Conservation (phyloP, 2,888 invertebrate species). For the Branchellion lobata region DNA sequence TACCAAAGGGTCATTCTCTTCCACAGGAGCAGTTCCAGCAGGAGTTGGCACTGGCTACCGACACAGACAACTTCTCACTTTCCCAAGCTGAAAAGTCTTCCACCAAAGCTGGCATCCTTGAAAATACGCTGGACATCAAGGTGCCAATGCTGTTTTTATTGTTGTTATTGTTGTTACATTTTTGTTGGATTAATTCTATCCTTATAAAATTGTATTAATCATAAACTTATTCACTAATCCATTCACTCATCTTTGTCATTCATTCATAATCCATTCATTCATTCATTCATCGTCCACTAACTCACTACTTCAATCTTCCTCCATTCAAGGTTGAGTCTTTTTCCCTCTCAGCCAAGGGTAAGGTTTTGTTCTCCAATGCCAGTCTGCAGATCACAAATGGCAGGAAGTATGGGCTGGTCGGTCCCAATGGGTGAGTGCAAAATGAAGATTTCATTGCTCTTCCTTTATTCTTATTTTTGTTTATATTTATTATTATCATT, state of each 20-base stretch:
- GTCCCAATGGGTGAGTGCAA: constrained; percentile 83
- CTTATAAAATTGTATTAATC: background rate
- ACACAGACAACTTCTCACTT: constrained; percentile 83
- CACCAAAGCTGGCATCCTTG: constrained; percentile 62
- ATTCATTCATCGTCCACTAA: too few species aligned
- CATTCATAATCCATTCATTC: background rate
- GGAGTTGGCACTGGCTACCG: constrained; percentile 54
- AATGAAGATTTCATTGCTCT: too few species aligned
- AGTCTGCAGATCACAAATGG: constrained; percentile 87
- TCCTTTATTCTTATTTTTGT: too few species aligned
- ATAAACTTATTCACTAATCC: background rate
- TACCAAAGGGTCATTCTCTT: too few species aligned
- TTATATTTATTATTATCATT: too few species aligned
- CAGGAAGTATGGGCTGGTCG: constrained; percentile 92
- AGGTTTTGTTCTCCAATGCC: constrained; percentile 94
- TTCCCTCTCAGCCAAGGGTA: constrained; percentile 93
- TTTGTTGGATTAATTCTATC: background rate
- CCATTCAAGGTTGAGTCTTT: constrained; percentile 88
- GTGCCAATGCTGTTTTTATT: constrained; percentile 63
- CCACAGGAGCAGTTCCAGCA: constrained; percentile 52
- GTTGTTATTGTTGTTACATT: background rate
- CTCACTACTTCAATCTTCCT: too few species aligned
- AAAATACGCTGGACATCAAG: constrained; percentile 95
- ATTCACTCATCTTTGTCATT: background rate
- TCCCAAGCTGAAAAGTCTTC: constrained; percentile 71